These are phyloP conservation scores for Miniopterus natalensis DNA, from an alignment of 2,113 vertebrate genomes.

Conservation along the genomic window DNA sequence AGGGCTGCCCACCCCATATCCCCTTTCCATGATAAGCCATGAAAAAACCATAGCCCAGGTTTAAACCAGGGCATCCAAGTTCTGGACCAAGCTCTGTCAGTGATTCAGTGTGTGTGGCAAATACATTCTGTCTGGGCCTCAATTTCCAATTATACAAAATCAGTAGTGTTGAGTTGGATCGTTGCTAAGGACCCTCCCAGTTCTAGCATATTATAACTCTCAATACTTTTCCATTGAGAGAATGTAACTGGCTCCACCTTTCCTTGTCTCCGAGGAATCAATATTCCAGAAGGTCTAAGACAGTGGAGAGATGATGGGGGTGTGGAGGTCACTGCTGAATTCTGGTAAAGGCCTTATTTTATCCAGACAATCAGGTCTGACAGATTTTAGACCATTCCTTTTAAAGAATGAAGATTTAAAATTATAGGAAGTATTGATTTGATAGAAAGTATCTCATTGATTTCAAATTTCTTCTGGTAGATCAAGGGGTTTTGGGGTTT, in stretches of 20 bases:
- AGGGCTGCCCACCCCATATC: neutral
- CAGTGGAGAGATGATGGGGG: neutral
- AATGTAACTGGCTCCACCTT: neutral
- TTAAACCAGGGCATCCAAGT: neutral
- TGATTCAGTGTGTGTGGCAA: neutral
- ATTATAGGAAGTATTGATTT: conserved; percentile 39
- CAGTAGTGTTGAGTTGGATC: neutral
- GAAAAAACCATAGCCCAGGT: neutral
- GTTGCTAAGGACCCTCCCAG: neutral
- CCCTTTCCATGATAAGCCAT: neutral
- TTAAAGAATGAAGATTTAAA: conserved; percentile 14
- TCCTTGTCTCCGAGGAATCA: neutral
- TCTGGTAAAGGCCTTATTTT: neutral
- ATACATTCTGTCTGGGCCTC: neutral
- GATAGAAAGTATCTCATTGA: conserved; percentile 59
- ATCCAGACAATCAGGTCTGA: neutral
- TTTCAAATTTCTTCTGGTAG: conserved; percentile 55
- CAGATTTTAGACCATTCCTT: conserved; percentile 34
- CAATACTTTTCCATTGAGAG: neutral
- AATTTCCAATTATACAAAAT: neutral
- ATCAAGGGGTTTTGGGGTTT: neutral
- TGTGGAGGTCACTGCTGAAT: fast-evolving
- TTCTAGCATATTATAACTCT: neutral
- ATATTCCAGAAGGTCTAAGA: neutral
- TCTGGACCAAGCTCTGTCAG: neutral